These are phyloP conservation scores for Atopsyche davidsoni DNA, from an alignment of 1,140 invertebrate species.

Conservation along the genomic window DNA sequence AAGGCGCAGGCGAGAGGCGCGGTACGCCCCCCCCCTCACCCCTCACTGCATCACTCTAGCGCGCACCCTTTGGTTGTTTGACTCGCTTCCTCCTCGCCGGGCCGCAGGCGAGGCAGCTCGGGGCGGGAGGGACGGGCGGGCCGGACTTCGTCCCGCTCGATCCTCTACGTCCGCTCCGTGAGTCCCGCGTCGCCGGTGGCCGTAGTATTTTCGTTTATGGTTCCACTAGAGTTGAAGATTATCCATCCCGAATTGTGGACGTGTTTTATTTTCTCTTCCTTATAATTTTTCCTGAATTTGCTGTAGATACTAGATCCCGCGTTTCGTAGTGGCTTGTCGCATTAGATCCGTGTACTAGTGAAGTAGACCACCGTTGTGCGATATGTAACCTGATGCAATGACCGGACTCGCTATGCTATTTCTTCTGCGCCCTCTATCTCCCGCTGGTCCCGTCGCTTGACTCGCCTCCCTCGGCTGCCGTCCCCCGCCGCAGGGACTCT, in stretches of 20 bases:
- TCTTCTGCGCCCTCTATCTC: background rate
- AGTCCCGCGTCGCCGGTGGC: too few species aligned
- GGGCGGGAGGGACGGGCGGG: too few species aligned
- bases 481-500: background rate
- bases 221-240: too few species aligned
- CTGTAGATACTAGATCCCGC: constrained; percentile 13
- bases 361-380: constrained; percentile 27
- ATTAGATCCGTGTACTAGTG: constrained; percentile 24
- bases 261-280: constrained; percentile 1
- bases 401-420: constrained; percentile 19
- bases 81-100: constrained; percentile 29
- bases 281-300: constrained; percentile 8
- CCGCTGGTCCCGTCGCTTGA: background rate
- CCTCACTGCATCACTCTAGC: constrained; percentile 26
- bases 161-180: too few species aligned
- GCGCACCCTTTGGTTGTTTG: constrained; percentile 35
- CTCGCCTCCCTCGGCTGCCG: background rate
- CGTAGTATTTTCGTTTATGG: too few species aligned
- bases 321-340: constrained; percentile 30
- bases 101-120: constrained; percentile 5
- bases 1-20: constrained; percentile 94
- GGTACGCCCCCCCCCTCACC: constrained; percentile 64
- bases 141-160: too few species aligned
- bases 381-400: constrained; percentile 31
- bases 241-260: too few species aligned